phyloP scores from a whole-genome alignment of 2,797 vertebrate species.

The Spondyliosoma cantharus region DNA sequence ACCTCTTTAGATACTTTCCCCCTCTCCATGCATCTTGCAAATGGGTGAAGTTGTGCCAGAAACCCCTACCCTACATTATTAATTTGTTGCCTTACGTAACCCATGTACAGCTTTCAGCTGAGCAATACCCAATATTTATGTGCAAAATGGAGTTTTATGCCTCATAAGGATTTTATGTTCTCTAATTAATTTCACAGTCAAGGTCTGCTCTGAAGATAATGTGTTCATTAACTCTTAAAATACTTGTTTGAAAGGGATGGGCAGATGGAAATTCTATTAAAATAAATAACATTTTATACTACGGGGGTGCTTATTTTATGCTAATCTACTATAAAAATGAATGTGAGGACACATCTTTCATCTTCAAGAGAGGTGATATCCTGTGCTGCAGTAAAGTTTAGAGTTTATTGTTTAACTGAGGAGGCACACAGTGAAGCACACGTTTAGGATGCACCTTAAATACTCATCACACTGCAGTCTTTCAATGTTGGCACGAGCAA shows the following conservation, averaged over 20 bases:
- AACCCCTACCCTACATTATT: constrained; percentile 23
- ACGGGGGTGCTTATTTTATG: constrained; percentile 70
- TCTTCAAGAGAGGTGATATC: constrained; percentile 13
- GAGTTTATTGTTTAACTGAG: constrained; percentile 19
- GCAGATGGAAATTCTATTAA: constrained; percentile 82
- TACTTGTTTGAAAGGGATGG: constrained; percentile 73
- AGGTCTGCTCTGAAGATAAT: constrained; percentile 80
- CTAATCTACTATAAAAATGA: constrained; percentile 45
- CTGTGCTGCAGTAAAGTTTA: constrained; percentile 24
- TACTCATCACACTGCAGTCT: not conserved
- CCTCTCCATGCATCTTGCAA: too few species aligned
- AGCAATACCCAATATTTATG: constrained; percentile 69
- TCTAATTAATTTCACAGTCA: constrained; percentile 73
- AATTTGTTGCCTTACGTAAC: constrained; percentile 73
- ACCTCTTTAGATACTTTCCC: too few species aligned
- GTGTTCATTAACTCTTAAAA: constrained; percentile 79
- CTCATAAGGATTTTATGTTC: constrained; percentile 69
- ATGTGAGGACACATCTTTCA: constrained; percentile 24
- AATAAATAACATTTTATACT: constrained; percentile 83
- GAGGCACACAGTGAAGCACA: constrained; percentile 5
- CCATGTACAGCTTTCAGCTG: constrained; percentile 61
- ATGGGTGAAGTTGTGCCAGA: too few species aligned
- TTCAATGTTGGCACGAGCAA: constrained; percentile 8
- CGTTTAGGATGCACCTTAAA: constrained; percentile 11
- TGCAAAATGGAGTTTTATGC: constrained; percentile 64